Percentiles rank a stretch among this genome's conserved stretches.
These are phyloP conservation scores for Ochropleura leucogaster DNA, from an alignment of 2,888 invertebrate species.

Conservation along the genomic window DNA sequence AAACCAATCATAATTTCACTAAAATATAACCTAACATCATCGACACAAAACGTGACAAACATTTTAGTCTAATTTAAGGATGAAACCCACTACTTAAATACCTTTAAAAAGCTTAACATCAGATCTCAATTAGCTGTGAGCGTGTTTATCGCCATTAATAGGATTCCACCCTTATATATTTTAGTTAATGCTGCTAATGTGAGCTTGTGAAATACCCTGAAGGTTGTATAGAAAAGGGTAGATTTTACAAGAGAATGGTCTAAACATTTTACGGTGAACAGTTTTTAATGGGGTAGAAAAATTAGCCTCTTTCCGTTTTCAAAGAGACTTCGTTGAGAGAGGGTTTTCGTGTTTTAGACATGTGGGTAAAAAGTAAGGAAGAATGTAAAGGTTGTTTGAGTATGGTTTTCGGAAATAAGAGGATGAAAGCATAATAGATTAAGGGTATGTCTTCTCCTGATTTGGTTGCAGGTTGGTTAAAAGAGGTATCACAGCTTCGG, in stretches of 20 bases:
- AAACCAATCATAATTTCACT: not conserved
- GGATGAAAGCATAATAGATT: not conserved
- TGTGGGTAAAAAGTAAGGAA: slow-evolving; percentile 10
- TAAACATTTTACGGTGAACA: slow-evolving; percentile 45
- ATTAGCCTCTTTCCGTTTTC: slow-evolving; percentile 30
- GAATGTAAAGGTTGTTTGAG: not conserved
- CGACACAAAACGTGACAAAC: not conserved
- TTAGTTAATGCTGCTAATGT: slow-evolving; percentile 67
- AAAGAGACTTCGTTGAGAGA: slow-evolving; percentile 35
- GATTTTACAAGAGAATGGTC: slow-evolving; percentile 29
- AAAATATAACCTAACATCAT: not conserved
- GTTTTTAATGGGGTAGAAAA: slow-evolving; percentile 50
- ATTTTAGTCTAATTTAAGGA: slow-evolving; percentile 12
- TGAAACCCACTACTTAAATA: slow-evolving; percentile 15
- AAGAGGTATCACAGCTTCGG: too few relatives aligned
- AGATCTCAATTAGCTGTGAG: slow-evolving; percentile 69
- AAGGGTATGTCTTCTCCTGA: too few relatives aligned
- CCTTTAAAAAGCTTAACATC: slow-evolving; percentile 57
- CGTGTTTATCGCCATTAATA: slow-evolving; percentile 62
- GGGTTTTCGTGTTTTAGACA: slow-evolving; percentile 40
- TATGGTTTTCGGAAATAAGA: not conserved
- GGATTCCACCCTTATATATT: slow-evolving; percentile 68
- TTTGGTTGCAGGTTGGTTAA: too few relatives aligned
- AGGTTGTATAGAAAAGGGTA: slow-evolving; percentile 44
- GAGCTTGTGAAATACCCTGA: slow-evolving; percentile 46